Evolutionary conservation across 2,797 vertebrate species (phyloP), one percentile per base, ranked within the genome.

Genomic region (Pagetopsis macropterus): DNA sequence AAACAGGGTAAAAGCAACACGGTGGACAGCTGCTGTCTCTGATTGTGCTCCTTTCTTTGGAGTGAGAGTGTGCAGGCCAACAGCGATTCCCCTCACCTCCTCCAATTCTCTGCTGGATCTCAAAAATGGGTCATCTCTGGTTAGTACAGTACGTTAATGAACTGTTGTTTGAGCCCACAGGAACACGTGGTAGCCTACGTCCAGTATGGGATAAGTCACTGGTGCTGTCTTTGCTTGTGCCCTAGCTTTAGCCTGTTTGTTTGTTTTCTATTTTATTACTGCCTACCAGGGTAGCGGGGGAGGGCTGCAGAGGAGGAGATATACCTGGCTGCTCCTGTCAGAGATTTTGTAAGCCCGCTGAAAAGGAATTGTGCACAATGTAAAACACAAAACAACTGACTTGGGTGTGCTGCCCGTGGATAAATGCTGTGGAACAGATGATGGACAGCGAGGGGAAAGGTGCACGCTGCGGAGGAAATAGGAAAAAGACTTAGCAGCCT

Each of bases 161-260:
- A 75, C 62, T 33, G 72, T 49, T 71, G 57, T 74, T 77, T 60
- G 82, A 84, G 72, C 78, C 79, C 83, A 81, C 74, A 70, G 73
- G 74, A 87, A 81, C 81, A 75, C 46, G 59, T 52, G 52, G 68
- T 80, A 84, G 83, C 83, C 59, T 72, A 66, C 72, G 63, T 72
- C 76, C 63, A 74, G 57, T 79, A 68, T 49, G 75, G 59, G 70
- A 69, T 72, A 76, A 65, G 70, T 86, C 79, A 81, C 80, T 31
- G 72, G 86, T 87, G 85, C 84, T 84, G 90, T 91, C 76, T 83
- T 84, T 87, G 85, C 85, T 89, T 76, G 87, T 91, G 86, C 86
- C 84, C 70, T 90, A 87, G 89, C 84, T 87, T 86, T 84, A 86
- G 91, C 70, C 71, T 78, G 78, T 90, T 72, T 68, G 60, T 75